A percentile compares a stretch with the other conserved stretches of the same genome.
Conservation (phyloP, 2,113 vertebrate genomes). For the Esox niger region DNA sequence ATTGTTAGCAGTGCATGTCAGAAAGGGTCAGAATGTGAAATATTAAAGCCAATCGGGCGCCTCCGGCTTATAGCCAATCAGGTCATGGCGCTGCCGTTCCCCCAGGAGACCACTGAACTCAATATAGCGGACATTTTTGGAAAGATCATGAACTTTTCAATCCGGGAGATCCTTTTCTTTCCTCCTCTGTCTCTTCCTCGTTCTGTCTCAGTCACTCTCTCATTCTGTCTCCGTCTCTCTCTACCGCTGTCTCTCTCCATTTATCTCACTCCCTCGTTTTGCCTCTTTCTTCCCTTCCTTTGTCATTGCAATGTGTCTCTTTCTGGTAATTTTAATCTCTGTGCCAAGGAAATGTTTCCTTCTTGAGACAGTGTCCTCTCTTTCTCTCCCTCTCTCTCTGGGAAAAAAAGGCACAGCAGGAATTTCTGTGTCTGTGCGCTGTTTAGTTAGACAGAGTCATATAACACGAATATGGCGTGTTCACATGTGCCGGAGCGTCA, state of each 20-base stretch:
- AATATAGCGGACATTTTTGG: slow-evolving; percentile 54
- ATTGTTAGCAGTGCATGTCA: slow-evolving; percentile 52
- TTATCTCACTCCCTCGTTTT: slow-evolving; percentile 36
- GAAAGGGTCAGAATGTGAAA: slow-evolving; percentile 52
- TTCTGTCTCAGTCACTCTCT: background rate
- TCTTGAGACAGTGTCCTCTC: slow-evolving; percentile 1
- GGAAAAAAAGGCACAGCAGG: slow-evolving; percentile 53
- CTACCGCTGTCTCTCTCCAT: slow-evolving; percentile 41
- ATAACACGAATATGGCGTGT: slow-evolving; percentile 57
- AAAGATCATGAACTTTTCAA: slow-evolving; percentile 70
- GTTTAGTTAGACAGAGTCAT: slow-evolving; percentile 73
- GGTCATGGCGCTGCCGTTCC: slow-evolving; percentile 56
- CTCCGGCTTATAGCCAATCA: slow-evolving; percentile 67
- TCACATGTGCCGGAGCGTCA: slow-evolving; percentile 61
- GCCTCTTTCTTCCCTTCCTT: slow-evolving; percentile 25
- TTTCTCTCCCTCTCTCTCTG: background rate
- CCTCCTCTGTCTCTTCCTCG: slow-evolving; percentile 44
- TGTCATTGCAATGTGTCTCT: slow-evolving; percentile 46
- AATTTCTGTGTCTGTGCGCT: slow-evolving; percentile 63
- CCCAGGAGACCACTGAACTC: slow-evolving; percentile 59
- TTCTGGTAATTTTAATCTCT: slow-evolving; percentile 55
- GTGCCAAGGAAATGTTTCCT: slow-evolving; percentile 67
- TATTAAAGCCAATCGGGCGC: slow-evolving; percentile 66
- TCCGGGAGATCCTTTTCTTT: slow-evolving; percentile 58
- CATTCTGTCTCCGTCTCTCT: slow-evolving; percentile 22